These are phyloP conservation scores for Trichomalopsis sarcophagae DNA, from an alignment of 1,140 invertebrate genomes.

Conservation along the genomic window DNA sequence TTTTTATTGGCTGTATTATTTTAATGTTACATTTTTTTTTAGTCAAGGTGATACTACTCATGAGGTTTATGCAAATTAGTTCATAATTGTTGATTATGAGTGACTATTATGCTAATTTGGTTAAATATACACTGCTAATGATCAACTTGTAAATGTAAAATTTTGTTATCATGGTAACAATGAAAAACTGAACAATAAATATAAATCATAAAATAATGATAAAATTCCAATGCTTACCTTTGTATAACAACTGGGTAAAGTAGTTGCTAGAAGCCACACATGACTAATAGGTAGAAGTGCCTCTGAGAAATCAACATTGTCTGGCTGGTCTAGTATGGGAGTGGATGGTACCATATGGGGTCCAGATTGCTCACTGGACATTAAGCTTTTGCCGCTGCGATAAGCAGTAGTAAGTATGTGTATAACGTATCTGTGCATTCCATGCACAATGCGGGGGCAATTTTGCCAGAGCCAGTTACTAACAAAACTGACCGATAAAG, in stretches of 20 bases:
- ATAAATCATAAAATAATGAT: background rate
- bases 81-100: slow-evolving; percentile 9
- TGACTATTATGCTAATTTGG: slow-evolving; percentile 9
- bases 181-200: background rate
- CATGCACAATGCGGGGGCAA: slow-evolving; percentile 83
- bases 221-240: slow-evolving; percentile 60
- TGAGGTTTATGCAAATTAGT: slow-evolving; percentile 20
- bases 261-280: slow-evolving; percentile 87
- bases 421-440: slow-evolving; percentile 86
- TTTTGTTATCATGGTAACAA: background rate
- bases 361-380: slow-evolving; percentile 68
- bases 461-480: slow-evolving; percentile 87
- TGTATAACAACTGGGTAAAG: slow-evolving; percentile 83
- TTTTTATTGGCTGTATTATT: background rate
- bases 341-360: slow-evolving; percentile 81
- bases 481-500: slow-evolving; percentile 83
- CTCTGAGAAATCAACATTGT: slow-evolving; percentile 69
- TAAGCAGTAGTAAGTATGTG: slow-evolving; percentile 87
- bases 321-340: slow-evolving; percentile 81
- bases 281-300: slow-evolving; percentile 79
- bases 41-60: slow-evolving; percentile 24
- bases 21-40: background rate
- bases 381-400: slow-evolving; percentile 77
- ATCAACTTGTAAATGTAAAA: background rate
- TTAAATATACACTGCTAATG: background rate